phyloP scores from a whole-genome alignment of 53 echinoderm and acorn worm species.

The Apostichopus leukothele region DNA sequence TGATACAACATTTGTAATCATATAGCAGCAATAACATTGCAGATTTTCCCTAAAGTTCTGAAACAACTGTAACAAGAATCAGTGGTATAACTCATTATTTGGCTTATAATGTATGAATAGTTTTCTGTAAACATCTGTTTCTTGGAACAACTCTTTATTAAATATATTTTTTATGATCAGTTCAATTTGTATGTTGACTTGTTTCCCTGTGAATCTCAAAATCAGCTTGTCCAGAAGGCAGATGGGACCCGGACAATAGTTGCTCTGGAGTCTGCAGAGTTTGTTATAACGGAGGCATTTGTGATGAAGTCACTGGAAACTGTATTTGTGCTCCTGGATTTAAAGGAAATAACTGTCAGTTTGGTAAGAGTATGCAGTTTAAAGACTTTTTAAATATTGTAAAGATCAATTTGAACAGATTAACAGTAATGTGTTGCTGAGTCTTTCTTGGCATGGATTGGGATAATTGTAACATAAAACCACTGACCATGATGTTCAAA shows the following conservation, averaged over 20 bases:
- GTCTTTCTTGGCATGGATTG: neutral
- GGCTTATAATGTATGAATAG: no score
- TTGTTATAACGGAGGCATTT: constrained; percentile 86
- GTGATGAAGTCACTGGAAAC: constrained; percentile 78
- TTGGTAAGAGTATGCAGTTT: constrained; percentile 42
- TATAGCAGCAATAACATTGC: no score
- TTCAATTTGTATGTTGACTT: no score
- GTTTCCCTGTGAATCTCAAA: no score
- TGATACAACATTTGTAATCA: no score
- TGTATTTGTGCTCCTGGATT: constrained; percentile 90
- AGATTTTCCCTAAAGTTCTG: no score
- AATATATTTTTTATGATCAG: no score
- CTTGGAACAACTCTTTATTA: no score
- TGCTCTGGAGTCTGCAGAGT: constrained; percentile 59
- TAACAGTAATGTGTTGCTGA: no score
- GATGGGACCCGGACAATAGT: constrained; percentile 48
- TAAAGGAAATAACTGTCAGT: constrained; percentile 62
- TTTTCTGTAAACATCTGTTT: no score
- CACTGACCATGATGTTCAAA: neutral
- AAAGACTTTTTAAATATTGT: neutral
- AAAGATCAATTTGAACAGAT: neutral
- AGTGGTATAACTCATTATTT: no score
- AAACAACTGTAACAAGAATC: no score
- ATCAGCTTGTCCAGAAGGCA: constrained; percentile 62
- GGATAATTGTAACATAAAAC: neutral